phyloP scores from a whole-genome alignment of 2,113 vertebrate genomes.

The Nothobranchius furzeri region DNA sequence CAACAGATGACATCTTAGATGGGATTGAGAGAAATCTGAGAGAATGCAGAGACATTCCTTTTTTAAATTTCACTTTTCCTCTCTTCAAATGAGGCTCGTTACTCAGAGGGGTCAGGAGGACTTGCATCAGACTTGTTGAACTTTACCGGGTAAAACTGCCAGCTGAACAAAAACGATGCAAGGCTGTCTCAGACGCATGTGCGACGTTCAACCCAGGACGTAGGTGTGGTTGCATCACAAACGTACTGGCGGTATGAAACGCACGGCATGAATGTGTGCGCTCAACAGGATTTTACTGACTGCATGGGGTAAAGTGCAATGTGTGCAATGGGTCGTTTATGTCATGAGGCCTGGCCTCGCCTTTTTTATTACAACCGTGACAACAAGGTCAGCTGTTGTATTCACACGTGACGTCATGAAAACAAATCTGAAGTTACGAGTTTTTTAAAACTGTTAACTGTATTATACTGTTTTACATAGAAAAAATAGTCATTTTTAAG shows the following conservation, averaged over 20 bases:
- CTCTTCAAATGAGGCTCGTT: background rate
- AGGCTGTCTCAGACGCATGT: background rate
- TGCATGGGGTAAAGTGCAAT: conserved; percentile 67
- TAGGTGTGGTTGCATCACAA: background rate
- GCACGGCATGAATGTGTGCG: conserved; percentile 9
- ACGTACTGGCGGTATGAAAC: background rate
- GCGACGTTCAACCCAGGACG: conserved; percentile 4
- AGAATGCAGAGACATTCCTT: background rate
- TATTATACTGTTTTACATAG: conserved; percentile 20
- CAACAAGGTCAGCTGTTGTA: conserved; percentile 12
- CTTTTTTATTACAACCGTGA: conserved; percentile 29
- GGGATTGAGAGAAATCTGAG: conserved; percentile 15
- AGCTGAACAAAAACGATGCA: background rate
- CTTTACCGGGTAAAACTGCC: conserved; percentile 1
- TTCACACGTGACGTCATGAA: background rate
- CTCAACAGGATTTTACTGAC: conserved; percentile 37
- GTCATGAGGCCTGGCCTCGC: conserved; percentile 17
- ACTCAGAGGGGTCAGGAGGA: background rate
- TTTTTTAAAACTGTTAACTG: conserved; percentile 7
- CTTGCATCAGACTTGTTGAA: background rate
- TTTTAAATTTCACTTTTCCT: background rate
- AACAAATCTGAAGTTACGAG: background rate
- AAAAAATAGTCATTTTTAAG: conserved; percentile 15
- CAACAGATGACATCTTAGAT: conserved; percentile 62
- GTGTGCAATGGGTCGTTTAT: conserved; percentile 21